These are phyloP conservation scores for Heteropelma amictum DNA, from an alignment of 2,888 invertebrate genomes.

Conservation along the genomic window DNA sequence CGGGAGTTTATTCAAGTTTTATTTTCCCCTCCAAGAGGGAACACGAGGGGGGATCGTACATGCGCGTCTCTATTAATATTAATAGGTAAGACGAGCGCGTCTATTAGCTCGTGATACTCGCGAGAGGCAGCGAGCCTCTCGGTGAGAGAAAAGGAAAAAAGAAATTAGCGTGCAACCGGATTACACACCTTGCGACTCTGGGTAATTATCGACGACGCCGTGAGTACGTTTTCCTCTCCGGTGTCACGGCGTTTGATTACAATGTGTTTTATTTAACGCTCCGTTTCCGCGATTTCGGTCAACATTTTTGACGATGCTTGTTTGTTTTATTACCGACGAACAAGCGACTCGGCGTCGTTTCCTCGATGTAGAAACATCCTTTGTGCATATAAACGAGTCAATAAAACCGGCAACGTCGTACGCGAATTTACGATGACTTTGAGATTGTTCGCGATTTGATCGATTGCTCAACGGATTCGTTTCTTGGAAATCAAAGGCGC, in stretches of 20 bases:
- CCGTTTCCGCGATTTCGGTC: neutral
- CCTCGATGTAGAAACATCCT: no score
- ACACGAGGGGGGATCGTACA: neutral
- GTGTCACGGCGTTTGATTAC: neutral
- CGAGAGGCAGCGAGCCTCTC: neutral
- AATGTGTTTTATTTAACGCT: neutral
- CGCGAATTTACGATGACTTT: no score
- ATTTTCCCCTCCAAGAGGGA: constrained; percentile 37
- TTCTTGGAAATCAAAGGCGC: no score
- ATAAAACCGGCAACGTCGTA: no score
- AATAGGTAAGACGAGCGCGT: constrained; percentile 47
- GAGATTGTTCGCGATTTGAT: no score
- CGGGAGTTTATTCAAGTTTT: no score
- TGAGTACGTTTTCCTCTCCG: constrained; percentile 12
- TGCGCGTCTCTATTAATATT: constrained; percentile 54
- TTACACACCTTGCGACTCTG: constrained; percentile 34
- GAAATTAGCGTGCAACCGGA: constrained; percentile 52
- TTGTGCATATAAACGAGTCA: no score
- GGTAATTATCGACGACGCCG: constrained; percentile 45
- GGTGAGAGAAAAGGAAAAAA: neutral
- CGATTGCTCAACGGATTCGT: no score
- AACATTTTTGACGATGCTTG: neutral
- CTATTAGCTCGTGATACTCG: constrained; percentile 23
- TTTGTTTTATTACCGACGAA: neutral
- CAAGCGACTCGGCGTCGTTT: neutral